Evolutionary conservation across 64 coral and sea anemone genomes (phyloP), one percentile per base, ranked within the genome.

Genomic region (Dendronephthya gigantea): DNA sequence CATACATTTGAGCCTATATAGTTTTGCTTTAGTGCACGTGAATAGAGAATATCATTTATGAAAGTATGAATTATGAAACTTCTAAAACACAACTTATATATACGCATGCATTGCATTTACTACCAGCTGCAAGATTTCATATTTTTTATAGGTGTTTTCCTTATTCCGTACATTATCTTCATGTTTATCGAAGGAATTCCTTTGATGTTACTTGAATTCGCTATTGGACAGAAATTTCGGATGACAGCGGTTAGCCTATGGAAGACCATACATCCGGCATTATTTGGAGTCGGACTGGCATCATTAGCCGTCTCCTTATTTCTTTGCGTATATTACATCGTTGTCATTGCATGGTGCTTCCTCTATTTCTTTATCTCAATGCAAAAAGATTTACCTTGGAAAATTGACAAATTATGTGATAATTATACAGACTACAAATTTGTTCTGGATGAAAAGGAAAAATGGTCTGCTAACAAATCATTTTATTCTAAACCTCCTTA

Each of bases 161-260:
- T 79, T 19, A 79, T 79, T 79, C 72, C 72, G 14, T 79, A 79
- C 72, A 29, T 79, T 15, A 79, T 79, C 17, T 79, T 79, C 37
- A 79, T 79, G 72, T 0, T 79, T 1, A 79, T 79, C 1, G 72
- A 79, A 29, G 72, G 72, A 6, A 35, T 79, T 36, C 72, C 72
- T 16, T 79, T 79, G 22, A 79, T 79, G 72, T 36, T 79, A 16
- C 72, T 79, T 2, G 72, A 79, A 33, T 79, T 79, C 30, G 72
- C 72, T 33, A 79, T 79, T 8, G 72, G 72, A 16, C 72, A 79
- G 72, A 79, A 79, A 79, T 28, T 79, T 19, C 72, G 72, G 15
- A 79, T 79, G 72, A 33, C 72, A 33, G 72, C 72, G 13, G 7
- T 79, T 12, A 19, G 36, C 13, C 10, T 79, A 33, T 79, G 72